These are phyloP conservation scores for Dermolepida albohirtum DNA, from an alignment of 2,888 invertebrate genomes.

Conservation along the genomic window DNA sequence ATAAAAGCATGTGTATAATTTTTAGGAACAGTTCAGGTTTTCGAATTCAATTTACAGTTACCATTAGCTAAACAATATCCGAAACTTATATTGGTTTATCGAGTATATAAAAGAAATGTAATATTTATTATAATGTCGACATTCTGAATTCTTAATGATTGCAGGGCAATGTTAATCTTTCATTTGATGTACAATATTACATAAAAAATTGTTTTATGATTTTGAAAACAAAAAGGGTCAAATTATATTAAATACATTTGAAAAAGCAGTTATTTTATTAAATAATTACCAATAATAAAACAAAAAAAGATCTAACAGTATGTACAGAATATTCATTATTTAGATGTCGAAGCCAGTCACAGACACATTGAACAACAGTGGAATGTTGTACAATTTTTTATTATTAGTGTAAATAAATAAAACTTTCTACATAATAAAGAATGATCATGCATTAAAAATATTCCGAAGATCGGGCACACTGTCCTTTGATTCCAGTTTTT, in stretches of 20 bases:
- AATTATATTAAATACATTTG: slow-evolving; percentile 1
- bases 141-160: too few relatives aligned
- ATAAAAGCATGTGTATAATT: too few relatives aligned
- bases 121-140: too few relatives aligned
- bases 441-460: slow-evolving; percentile 57
- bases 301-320: slow-evolving; percentile 45
- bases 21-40: too few relatives aligned
- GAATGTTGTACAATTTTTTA: slow-evolving; percentile 48
- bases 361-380: slow-evolving; percentile 49
- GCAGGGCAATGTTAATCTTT: too few relatives aligned
- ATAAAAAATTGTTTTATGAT: neutral
- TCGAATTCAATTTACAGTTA: too few relatives aligned
- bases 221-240: neutral
- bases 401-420: slow-evolving; percentile 47
- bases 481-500: slow-evolving; percentile 58
- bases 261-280: slow-evolving; percentile 43
- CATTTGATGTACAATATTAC: neutral
- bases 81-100: too few relatives aligned
- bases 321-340: slow-evolving; percentile 45
- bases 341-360: slow-evolving; percentile 47
- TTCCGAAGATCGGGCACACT: slow-evolving; percentile 60
- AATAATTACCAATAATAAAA: slow-evolving; percentile 42
- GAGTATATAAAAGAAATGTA: too few relatives aligned
- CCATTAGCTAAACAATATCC: too few relatives aligned
- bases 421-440: slow-evolving; percentile 26